Evolutionary conservation across 2,113 vertebrate species (phyloP), one percentile per base, ranked within the genome.

Genomic region (Pelusios castaneus): DNA sequence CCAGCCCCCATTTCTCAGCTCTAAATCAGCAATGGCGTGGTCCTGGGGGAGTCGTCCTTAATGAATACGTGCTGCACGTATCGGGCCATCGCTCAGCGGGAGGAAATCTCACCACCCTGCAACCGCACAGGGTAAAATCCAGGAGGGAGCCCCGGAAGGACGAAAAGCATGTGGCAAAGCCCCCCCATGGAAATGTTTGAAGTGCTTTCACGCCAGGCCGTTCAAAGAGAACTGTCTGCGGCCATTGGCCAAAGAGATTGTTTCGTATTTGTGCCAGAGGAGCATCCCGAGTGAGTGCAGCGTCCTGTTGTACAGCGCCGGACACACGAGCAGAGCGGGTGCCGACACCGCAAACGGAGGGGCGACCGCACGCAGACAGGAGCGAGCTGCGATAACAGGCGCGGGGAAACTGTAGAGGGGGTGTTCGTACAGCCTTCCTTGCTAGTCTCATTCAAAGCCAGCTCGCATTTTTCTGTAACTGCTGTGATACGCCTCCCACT

Each of bases 1-100:
- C 78, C 80, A 87, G 60, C n/a, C 77, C 0, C 0, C 88, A 88
- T 93, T 97, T 93, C 89, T 95, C 76, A 79, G 89, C 21, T 82
- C 85, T 94, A 94, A 95, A 95, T 95, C 93, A 96, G 92, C 92
- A 82, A 95, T 41, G 60, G 76, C 92, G 7, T 94, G 93, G 92
- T 95, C 96, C 82, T 88, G 41, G 88, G 94, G 93, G 93, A 91
- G 93, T 93, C 41, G 55, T 25, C 43, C 49, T 73, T 92, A 95
- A 92, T 92, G 83, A 76, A 92, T 91, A 88, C 89, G 90, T 95
- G 76, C 89, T 89, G 92, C 77, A 78, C 93, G 93, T 92, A 85
- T 92, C 95, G 96, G 91, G 41, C 45, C 89, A 92, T 81, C 67
- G 58, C 80, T 83, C 67, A 73, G 77, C 58, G 85, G 77, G 55